Percentiles rank a stretch among this genome's conserved stretches.
Conservation (phyloP, 1,140 invertebrate genomes). For the Drosophila grimshawi region DNA sequence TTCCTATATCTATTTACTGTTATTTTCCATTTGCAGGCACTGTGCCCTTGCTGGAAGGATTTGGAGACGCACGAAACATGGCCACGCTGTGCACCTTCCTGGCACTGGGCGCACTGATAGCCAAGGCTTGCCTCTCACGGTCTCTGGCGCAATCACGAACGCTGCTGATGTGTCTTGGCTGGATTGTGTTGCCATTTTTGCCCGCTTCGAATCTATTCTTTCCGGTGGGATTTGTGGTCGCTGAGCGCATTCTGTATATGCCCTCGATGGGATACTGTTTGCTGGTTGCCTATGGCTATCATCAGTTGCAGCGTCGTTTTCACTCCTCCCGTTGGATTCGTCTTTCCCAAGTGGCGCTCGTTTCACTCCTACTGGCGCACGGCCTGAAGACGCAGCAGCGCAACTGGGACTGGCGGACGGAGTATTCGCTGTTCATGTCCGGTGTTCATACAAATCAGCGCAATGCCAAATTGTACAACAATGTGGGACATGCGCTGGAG, state of each 20-base stretch:
- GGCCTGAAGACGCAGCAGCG: conserved; percentile 92
- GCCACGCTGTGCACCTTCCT: conserved; percentile 91
- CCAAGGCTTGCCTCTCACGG: conserved; percentile 58
- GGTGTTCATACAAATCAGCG: conserved; percentile 95
- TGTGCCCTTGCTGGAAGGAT: conserved; percentile 92
- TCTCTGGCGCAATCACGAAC: conserved; percentile 87
- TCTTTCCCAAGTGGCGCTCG: conserved; percentile 86
- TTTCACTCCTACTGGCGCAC: conserved; percentile 90
- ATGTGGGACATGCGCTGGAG: conserved; percentile 97
- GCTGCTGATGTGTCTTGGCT: conserved; percentile 93
- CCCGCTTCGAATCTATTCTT: conserved; percentile 99
- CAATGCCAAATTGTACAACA: conserved; percentile 98
- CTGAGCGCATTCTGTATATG: conserved; percentile 97
- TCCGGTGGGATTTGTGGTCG: conserved; percentile 98
- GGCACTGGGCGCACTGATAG: conserved; percentile 85
- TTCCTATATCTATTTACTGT: too few relatives aligned
- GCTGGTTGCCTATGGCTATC: conserved; percentile 93
- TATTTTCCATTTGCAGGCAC: conserved; percentile 86
- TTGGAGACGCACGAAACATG: conserved; percentile 93
- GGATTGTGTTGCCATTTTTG: conserved; percentile 95
- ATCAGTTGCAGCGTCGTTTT: conserved; percentile 71
- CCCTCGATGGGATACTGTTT: conserved; percentile 99
- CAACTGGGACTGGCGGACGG: conserved; percentile 96
- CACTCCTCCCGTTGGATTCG: conserved; percentile 45
- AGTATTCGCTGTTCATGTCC: conserved; percentile 97